Evolutionary conservation across 2,888 invertebrate genomes (phyloP), one percentile per base, ranked within the genome.

Genomic region (Odontomyia ornata): DNA sequence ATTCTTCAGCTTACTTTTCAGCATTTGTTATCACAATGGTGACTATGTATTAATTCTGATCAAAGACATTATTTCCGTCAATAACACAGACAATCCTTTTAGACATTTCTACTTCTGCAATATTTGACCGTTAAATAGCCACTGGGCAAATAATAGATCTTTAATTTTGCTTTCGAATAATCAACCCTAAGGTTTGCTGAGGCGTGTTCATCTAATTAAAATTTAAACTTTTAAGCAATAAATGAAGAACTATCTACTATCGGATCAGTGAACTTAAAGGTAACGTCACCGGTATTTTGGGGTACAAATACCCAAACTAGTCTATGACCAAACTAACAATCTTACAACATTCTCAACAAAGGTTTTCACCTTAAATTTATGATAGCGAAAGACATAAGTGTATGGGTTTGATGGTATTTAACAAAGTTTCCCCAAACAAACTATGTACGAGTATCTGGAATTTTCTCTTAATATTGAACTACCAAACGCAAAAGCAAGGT

Each of bases 181-280:
- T 57, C 43, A 57, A 72, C 72, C 57, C 72, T 52, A 27, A 28
- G 57, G 56, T 73, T 73, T 25, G 57, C 57, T 60, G 36, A 57
- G 57, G 43, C 36, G 57, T 73, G 57, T 30, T 73, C 75, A 76
- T 65, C 76, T 77, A 77, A 79, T 79, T 79, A 79, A 79, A 77
- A 79, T 79, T 77, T 77, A 79, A 79, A 79, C 76, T 73, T 76
- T 79, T 77, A 76, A 67, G 73, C 73, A 77, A 79, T 79, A 77
- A 79, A 79, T 79, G 77, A 79, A 75, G 57, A 18, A 69, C 69
- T 73, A 65, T 76, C 75, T 76, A 73, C 56, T 67, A 69, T 75
- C 69, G 46, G 56, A 72, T 76, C 57, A 56, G 73, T 27, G 60
- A 57, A 76, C 52, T 76, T 30, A 36, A 36, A 36, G 36, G 36